A percentile compares a stretch with the other conserved stretches of the same genome.
Conservation (phyloP, 1,140 invertebrate genomes). For the Lysiphlebus fabarum region DNA sequence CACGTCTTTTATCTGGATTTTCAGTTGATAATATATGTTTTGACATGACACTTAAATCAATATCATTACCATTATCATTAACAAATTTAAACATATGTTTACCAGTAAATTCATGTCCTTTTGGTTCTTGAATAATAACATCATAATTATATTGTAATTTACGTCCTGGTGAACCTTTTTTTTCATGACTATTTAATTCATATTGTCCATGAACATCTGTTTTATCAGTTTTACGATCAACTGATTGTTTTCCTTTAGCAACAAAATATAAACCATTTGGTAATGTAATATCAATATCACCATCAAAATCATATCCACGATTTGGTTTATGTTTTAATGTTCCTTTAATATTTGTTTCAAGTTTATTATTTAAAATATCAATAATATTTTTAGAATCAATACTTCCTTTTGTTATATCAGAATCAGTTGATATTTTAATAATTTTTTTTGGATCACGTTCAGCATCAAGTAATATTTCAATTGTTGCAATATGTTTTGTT, state of each 20-base stretch:
- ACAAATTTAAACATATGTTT: slow-evolving; percentile 46
- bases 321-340: slow-evolving; percentile 38
- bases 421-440: slow-evolving; percentile 62
- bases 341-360: slow-evolving; percentile 58
- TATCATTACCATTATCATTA: slow-evolving; percentile 41
- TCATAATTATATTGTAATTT: slow-evolving; percentile 41
- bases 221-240: slow-evolving; percentile 47
- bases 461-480: slow-evolving; percentile 65
- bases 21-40: slow-evolving; percentile 37
- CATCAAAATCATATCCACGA: slow-evolving; percentile 47
- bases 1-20: slow-evolving; percentile 30
- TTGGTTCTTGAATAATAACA: not conserved
- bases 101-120: slow-evolving; percentile 44
- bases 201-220: slow-evolving; percentile 47
- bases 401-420: slow-evolving; percentile 55
- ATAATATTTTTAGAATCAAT: slow-evolving; percentile 67
- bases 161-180: slow-evolving; percentile 54
- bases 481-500: slow-evolving; percentile 57
- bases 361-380: slow-evolving; percentile 55
- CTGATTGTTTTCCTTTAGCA: slow-evolving; percentile 52
- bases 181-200: slow-evolving; percentile 53
- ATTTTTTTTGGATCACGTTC: slow-evolving; percentile 67
- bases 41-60: slow-evolving; percentile 27
- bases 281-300: slow-evolving; percentile 57
- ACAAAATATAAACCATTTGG: slow-evolving; percentile 58